A percentile compares a stretch with the other conserved stretches of the same genome.
phyloP scores from a whole-genome alignment of 2,113 vertebrate species.

The Pelecanus crispus region DNA sequence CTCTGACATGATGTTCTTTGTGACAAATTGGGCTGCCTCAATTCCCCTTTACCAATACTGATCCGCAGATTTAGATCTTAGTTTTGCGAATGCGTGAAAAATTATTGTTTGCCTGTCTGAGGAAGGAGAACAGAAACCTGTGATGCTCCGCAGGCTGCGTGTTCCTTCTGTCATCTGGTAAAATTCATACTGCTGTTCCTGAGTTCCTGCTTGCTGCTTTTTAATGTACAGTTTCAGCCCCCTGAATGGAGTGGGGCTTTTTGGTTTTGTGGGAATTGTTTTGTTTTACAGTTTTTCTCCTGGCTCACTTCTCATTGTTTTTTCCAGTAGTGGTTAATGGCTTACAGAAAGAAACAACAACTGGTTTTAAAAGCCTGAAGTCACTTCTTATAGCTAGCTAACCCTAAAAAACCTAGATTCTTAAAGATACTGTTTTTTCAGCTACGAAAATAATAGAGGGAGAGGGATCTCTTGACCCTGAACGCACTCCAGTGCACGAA shows the following conservation, averaged over 20 bases:
- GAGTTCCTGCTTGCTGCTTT: neutral
- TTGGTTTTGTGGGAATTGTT: neutral
- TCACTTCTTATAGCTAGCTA: neutral
- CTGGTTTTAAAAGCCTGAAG: neutral
- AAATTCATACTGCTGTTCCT: neutral
- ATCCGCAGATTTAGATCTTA: neutral
- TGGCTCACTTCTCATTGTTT: neutral
- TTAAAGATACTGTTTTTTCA: neutral
- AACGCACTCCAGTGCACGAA: neutral
- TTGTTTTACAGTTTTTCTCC: neutral
- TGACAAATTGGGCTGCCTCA: neutral
- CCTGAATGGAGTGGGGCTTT: neutral
- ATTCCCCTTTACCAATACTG: neutral
- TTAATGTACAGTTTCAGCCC: neutral
- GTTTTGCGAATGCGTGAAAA: neutral
- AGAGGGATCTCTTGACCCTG: neutral
- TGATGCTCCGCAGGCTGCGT: neutral
- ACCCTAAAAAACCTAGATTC: neutral
- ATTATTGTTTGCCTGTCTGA: neutral
- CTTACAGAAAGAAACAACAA: neutral
- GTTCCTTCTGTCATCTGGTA: neutral
- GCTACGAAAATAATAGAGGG: neutral
- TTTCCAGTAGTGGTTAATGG: neutral
- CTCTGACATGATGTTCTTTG: neutral
- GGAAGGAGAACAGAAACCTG: neutral